phyloP scores from a whole-genome alignment of 2,888 invertebrate species.

The Lypha dubia region DNA sequence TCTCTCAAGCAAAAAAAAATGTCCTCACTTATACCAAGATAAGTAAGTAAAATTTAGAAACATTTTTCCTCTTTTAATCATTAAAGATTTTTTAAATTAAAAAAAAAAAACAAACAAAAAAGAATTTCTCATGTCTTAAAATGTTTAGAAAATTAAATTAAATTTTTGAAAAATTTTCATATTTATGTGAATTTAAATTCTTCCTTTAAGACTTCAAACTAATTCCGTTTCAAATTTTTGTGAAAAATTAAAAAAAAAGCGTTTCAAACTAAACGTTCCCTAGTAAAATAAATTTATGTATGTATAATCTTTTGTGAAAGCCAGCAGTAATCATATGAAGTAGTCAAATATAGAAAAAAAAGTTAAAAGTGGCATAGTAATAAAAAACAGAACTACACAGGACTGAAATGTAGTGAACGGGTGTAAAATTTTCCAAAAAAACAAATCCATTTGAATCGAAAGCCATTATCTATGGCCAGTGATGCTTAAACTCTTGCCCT shows the following conservation, averaged over 20 bases:
- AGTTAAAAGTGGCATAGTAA: slow-evolving; percentile 11
- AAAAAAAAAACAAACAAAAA: background rate
- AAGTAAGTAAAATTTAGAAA: background rate
- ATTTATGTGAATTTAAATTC: background rate
- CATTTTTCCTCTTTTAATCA: background rate
- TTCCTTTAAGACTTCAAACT: slow-evolving; percentile 4
- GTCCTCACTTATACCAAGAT: background rate
- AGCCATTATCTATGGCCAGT: slow-evolving; percentile 36
- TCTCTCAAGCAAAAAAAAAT: background rate
- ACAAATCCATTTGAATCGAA: slow-evolving; percentile 44
- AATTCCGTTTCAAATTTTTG: background rate
- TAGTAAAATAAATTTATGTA: background rate
- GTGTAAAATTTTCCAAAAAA: slow-evolving; percentile 36
- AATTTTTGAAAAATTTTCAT: background rate
- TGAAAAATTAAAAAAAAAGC: background rate
- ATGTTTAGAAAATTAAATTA: background rate
- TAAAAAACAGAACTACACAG: slow-evolving; percentile 29
- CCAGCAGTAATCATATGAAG: slow-evolving; percentile 27
- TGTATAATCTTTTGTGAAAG: slow-evolving; percentile 1
- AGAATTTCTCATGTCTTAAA: background rate
- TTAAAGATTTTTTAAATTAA: background rate
- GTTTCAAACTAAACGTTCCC: slow-evolving; percentile 18
- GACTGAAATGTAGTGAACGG: slow-evolving; percentile 43
- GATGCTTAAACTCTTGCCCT: slow-evolving; percentile 18
- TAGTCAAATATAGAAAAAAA: slow-evolving; percentile 25